Evolutionary conservation across 92 coral and sea anemone genomes (phyloP).

Genomic region (Phymanthus crucifer): DNA sequence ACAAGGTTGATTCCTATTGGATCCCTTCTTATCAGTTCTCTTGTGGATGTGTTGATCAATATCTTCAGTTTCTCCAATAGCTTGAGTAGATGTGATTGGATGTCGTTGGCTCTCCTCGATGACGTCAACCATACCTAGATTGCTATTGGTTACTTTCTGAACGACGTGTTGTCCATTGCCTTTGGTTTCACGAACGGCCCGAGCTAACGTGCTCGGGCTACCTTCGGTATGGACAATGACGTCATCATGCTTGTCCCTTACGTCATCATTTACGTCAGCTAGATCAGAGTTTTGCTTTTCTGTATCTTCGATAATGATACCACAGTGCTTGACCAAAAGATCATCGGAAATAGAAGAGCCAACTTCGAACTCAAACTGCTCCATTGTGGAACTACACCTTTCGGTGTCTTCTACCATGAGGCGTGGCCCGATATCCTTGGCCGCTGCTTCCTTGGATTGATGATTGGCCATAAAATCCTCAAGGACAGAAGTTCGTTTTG

Average conservation of each 20-base stretch:
- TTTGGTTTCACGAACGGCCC: not conserved
- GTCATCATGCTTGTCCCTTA: not conserved
- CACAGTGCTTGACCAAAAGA: slow-evolving; percentile 5
- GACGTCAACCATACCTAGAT: slow-evolving; percentile 22
- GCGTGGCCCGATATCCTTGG: not conserved
- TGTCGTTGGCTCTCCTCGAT: not conserved
- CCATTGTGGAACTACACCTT: not conserved
- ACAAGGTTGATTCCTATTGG: not conserved
- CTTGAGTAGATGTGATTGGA: not conserved
- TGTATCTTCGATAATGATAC: not conserved
- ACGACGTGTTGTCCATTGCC: not conserved
- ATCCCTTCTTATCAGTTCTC: not conserved
- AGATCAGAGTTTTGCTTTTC: not conserved
- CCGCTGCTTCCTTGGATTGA: too few relatives aligned
- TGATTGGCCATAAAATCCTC: slow-evolving; percentile 16
- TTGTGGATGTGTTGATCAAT: not conserved
- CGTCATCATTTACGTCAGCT: not conserved
- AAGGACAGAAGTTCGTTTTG: not conserved
- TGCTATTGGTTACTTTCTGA: not conserved
- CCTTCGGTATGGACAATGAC: not conserved
- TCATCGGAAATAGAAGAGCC: slow-evolving; percentile 28
- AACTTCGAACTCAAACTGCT: not conserved
- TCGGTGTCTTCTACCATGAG: not conserved
- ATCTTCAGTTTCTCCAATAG: slow-evolving; percentile 8
- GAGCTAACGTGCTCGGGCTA: not conserved